phyloP scores from a whole-genome alignment of 2,797 vertebrate genomes.

The Taeniopygia guttata region DNA sequence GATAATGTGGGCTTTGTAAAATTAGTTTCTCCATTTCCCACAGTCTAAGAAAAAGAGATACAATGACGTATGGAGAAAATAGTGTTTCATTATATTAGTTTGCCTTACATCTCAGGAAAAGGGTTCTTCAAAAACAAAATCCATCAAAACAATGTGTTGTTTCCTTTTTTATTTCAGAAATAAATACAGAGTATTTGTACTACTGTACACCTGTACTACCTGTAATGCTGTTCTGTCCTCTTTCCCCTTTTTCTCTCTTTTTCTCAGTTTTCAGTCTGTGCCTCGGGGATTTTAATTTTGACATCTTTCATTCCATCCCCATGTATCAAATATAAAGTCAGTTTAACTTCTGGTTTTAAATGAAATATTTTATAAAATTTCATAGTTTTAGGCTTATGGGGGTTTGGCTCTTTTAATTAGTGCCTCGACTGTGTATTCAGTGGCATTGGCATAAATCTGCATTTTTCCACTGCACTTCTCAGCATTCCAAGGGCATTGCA shows the following conservation, averaged over 20 bases:
- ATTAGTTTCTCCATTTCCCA: background rate
- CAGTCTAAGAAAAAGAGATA: background rate
- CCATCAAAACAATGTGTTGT: background rate
- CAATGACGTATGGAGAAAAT: background rate
- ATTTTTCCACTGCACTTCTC: background rate
- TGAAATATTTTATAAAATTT: conserved; percentile 24
- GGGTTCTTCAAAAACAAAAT: background rate
- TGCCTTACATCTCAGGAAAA: background rate
- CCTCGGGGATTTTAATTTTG: conserved; percentile 14
- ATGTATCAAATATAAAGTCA: background rate
- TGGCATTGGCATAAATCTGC: conserved; percentile 5
- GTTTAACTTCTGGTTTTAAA: conserved; percentile 17
- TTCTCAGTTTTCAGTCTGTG: background rate
- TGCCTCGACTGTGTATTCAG: background rate
- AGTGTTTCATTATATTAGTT: background rate
- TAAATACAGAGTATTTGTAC: background rate
- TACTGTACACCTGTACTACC: background rate
- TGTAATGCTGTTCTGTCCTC: background rate
- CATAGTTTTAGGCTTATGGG: background rate
- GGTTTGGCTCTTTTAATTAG: conserved; percentile 3
- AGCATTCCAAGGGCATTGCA: background rate
- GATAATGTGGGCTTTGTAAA: background rate
- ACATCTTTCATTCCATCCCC: conserved; percentile 20
- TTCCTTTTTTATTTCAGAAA: background rate
- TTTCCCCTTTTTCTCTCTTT: background rate